Percentiles rank a stretch among this genome's conserved stretches.
Evolutionary conservation across 2,797 vertebrate species (phyloP).

Genomic region (Spatula clypeata): DNA sequence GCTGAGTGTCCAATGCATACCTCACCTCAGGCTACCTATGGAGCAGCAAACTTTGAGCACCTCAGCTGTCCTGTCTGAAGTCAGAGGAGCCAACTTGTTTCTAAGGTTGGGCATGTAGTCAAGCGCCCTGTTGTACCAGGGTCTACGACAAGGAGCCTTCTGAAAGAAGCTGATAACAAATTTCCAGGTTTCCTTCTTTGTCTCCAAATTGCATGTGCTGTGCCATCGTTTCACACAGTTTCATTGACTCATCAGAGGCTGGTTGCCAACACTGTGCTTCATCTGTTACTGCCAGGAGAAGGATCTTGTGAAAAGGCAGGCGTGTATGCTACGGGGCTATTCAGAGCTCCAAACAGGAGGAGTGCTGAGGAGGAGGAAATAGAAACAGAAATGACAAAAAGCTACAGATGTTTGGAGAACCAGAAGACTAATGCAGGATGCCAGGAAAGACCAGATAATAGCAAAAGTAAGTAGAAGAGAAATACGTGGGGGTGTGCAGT

Average conservation of each 20-base stretch:
- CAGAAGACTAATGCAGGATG: neutral
- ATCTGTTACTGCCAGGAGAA: constrained; percentile 26
- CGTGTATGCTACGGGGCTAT: neutral
- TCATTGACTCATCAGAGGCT: constrained; percentile 40
- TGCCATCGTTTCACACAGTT: constrained; percentile 2
- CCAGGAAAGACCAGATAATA: neutral
- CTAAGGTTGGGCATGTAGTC: neutral
- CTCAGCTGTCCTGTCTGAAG: fast-evolving
- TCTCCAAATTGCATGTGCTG: constrained; percentile 21
- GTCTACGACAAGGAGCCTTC: neutral
- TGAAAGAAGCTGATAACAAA: neutral
- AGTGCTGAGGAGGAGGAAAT: neutral
- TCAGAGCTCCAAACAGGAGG: constrained; percentile 19
- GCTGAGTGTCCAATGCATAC: neutral
- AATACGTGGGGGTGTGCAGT: neutral
- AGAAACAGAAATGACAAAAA: constrained; percentile 15
- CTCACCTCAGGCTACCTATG: neutral
- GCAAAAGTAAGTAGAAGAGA: constrained; percentile 1
- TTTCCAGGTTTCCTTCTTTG: neutral
- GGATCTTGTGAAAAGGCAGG: constrained; percentile 4
- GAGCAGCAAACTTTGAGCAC: neutral
- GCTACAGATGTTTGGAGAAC: constrained; percentile 27
- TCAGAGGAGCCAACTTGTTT: neutral
- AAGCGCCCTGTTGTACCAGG: neutral
- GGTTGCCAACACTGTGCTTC: constrained; percentile 19